Evolutionary conservation across 2,888 invertebrate species (phyloP).

Genomic region (Tridacna gigas): DNA sequence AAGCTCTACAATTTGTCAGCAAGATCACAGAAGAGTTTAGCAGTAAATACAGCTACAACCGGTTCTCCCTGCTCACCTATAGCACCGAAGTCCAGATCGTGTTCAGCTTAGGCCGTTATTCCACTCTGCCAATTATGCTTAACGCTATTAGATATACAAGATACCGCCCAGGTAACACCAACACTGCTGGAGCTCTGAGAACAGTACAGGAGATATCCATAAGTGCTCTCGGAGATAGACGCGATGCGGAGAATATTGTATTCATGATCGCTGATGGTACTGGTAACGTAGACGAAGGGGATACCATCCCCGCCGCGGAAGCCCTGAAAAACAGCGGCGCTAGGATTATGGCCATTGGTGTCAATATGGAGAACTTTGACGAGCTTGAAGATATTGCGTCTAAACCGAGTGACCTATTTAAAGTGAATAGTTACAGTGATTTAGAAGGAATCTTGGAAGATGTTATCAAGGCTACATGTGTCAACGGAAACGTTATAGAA

Average conservation of each 20-base stretch:
- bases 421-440: conserved; percentile 70
- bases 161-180: conserved; percentile 78
- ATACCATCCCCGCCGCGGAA: conserved; percentile 76
- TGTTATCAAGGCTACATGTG: conserved; percentile 71
- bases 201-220: conserved; percentile 68
- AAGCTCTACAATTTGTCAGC: conserved; percentile 69
- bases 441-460: conserved; percentile 69
- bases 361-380: conserved; percentile 67
- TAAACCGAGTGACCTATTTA: conserved; percentile 70
- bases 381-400: conserved; percentile 75
- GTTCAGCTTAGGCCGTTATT: conserved; percentile 76
- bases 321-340: conserved; percentile 73
- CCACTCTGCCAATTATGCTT: conserved; percentile 48
- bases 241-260: conserved; percentile 71
- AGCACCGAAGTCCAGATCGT: conserved; percentile 73
- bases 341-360: conserved; percentile 75
- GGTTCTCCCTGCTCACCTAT: conserved; percentile 77
- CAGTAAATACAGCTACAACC: conserved; percentile 66
- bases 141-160: conserved; percentile 69
- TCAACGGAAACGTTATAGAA: conserved; percentile 27
- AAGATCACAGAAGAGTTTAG: conserved; percentile 70
- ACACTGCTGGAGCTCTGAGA: conserved; percentile 76
- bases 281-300: conserved; percentile 76
- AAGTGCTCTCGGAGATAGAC: conserved; percentile 68
- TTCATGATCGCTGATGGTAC: conserved; percentile 79